Base-by-base conservation (phyloP, 2,888 invertebrate genomes). In the Rhabditoides inermis region DNA sequence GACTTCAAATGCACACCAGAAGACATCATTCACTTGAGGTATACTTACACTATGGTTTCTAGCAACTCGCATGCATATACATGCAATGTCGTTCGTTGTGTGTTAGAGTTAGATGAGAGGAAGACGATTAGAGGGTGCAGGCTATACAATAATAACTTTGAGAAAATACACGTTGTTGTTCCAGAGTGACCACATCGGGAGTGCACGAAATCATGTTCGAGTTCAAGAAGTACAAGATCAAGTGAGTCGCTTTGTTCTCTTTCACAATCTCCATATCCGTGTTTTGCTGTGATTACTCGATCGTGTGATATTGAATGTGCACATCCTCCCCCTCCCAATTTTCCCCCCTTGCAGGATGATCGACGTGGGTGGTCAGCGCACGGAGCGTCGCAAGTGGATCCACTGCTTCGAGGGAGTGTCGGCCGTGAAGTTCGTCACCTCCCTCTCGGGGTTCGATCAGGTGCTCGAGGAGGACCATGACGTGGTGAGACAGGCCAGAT, bases 391-490 rank as follows among this genome's bases (percentile, higher is more conserved):
- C 23, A 62, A 62, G 41, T 62, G 62, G 62, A 62, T 62, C 20
- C 62, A 62, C 28, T 62, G 57, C 44, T 62, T 62, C 46, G 62
- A 62, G 27, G 58, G 56, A 4, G 62, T 62, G 20, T 54, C 57
- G 2, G 59, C 60, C 2, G 62, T 62, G 7, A 56, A 60, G 48
- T 62, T 62, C 41, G 53, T 60, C 6, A 52, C 54, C 4, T 60
- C 62, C 1, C 27, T 60, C 46, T 45, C 58, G 1, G 58, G 55
- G 1, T 62, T 58, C 39, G 55, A 62, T 45, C 59, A 62, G 41
- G 46, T 48, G 0, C 40, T 45, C 12, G 54, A 57, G n/a, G 55
- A 60, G n/a, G 57, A 60, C n/a, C n/a, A n/a, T n/a, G n/a, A n/a
- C n/a, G n/a, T n/a, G n/a, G n/a, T n/a, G n/a, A n/a, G n/a, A n/a